phyloP scores from a whole-genome alignment of 2,113 vertebrate species.

The Ibidorhyncha struthersii region DNA sequence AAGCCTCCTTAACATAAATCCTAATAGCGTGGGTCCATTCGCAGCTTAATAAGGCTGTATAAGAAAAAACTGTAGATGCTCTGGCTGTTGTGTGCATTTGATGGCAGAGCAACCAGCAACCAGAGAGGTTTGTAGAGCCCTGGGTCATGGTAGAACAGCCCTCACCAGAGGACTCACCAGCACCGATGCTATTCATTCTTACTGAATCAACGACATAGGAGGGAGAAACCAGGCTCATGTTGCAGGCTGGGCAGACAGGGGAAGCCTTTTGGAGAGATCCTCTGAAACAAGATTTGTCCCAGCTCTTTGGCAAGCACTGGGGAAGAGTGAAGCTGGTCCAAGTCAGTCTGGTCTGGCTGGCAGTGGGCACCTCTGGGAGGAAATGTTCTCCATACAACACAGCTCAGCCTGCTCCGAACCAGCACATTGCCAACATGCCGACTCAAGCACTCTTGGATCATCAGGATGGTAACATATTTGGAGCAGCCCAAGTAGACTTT shows the following conservation, averaged over 20 bases:
- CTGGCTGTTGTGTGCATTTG: neutral
- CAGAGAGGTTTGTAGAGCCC: neutral
- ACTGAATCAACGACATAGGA: neutral
- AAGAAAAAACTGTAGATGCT: neutral
- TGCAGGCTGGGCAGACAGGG: neutral
- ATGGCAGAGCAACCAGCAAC: neutral
- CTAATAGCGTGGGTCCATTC: rapidly evolving
- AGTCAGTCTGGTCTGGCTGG: neutral
- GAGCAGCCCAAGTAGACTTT: neutral
- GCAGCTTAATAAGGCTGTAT: neutral
- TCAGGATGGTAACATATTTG: neutral
- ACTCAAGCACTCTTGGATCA: neutral
- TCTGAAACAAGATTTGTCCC: neutral
- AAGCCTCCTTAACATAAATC: neutral
- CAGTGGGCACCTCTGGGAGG: neutral
- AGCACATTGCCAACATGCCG: neutral
- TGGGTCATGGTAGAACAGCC: neutral
- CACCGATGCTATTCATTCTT: neutral
- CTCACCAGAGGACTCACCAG: neutral
- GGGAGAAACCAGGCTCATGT: neutral
- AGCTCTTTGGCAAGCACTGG: neutral
- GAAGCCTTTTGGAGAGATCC: neutral
- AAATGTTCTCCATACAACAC: neutral
- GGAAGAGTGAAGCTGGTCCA: neutral
- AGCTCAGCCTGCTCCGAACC: neutral